Evolutionary conservation across 2,797 vertebrate genomes (phyloP).

Genomic region (Sarcophilus harrisii): DNA sequence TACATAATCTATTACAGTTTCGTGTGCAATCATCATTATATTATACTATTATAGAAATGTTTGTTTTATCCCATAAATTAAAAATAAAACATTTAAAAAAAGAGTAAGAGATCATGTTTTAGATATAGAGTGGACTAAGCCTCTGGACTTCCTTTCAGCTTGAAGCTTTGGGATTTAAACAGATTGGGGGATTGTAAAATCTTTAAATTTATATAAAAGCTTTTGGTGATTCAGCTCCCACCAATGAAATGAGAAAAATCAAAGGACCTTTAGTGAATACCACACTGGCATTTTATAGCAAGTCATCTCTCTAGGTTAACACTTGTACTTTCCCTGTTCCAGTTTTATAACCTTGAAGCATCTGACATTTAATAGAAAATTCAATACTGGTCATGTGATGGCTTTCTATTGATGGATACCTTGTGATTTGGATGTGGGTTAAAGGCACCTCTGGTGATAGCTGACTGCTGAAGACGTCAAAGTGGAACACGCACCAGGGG

Average conservation of each 20-base stretch:
- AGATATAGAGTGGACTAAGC: background rate
- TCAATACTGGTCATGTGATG: background rate
- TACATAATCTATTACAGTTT: background rate
- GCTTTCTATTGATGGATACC: background rate
- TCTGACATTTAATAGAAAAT: conserved; percentile 66
- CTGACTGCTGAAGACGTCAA: conserved; percentile 40
- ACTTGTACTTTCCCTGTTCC: conserved; percentile 66
- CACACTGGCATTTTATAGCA: conserved; percentile 21
- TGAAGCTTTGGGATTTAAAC: background rate
- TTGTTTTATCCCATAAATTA: background rate
- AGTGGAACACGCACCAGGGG: conserved; percentile 56
- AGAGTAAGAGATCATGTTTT: background rate
- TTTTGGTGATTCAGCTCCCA: background rate
- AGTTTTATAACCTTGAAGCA: conserved; percentile 81
- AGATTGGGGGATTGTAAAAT: background rate
- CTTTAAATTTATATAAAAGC: background rate
- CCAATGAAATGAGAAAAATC: background rate
- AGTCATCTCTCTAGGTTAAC: background rate
- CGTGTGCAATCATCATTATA: background rate
- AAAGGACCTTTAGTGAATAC: background rate
- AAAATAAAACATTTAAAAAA: background rate
- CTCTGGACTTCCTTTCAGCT: background rate
- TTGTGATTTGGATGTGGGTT: conserved; percentile 60
- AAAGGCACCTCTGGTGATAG: background rate
- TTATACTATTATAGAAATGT: background rate